Base-by-base conservation (phyloP, 2,888 invertebrate genomes). In the Nomada ferruginata region DNA sequence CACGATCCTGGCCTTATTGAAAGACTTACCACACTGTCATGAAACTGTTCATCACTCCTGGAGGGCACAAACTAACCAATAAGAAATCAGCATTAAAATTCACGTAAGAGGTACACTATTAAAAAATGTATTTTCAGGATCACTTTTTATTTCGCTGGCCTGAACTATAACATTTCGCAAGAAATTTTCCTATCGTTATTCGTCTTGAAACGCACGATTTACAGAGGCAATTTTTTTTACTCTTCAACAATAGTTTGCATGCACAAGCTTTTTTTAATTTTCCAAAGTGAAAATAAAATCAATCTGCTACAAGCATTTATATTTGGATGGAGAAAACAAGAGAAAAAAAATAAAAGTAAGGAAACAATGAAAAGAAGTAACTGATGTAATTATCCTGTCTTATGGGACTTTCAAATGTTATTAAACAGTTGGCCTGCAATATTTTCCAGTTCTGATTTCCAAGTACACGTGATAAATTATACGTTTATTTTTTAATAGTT, bases 21-120 rank as follows among this genome's bases (percentile, higher is more conserved):
- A 91, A 87, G 93, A 97, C 97, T 97, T 96, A 97, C 97, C 97
- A 97, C 94, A 97, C 96, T 94, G 96, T 96, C 96, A 97, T 96
- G 96, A 97, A 97, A 96, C 96, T 97, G 96, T 97, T 97, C 96
- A 97, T 96, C 95, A 97, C 96, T 96, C 97, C 97, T 96, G 96
- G 97, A 94, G 96, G 96, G 96, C 96, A 96, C 95, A 96, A 96
- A 96, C 96, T 96, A 95, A 95, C 95, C 95, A 95, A 95, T 95
- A 95, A 95, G 95, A 95, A 93, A 93, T 87, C 88, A 91, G 88
- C 84, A 92, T 93, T 93, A 93, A 91, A 91, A 91, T 89, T 84
- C 74, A 86, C 80, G 63, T 80, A 76, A 74, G 66, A 60, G 76
- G 66, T 69, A 69, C 79, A 79, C 61, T 69, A 75, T 88, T 75